A percentile compares a stretch with the other conserved stretches of the same genome.
Conservation (phyloP, 64 coral and sea anemone genomes). For the Stichodactyla mertensii region DNA sequence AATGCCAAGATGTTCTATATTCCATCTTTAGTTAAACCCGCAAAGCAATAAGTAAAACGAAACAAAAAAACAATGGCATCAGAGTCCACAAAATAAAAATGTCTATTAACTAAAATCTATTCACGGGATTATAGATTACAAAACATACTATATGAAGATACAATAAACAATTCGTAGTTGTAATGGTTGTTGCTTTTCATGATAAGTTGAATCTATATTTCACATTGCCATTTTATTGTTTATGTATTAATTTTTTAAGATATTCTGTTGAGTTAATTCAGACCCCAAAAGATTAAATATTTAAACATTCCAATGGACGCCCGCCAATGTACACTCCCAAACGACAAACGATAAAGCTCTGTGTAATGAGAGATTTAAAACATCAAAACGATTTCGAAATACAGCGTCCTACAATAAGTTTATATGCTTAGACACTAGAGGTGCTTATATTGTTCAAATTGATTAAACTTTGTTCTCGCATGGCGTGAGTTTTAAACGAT, state of each 20-base stretch:
- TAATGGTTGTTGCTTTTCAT: no score
- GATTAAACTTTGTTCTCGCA: no score
- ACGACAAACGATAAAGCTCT: background rate
- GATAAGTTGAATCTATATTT: background rate
- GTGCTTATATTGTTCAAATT: background rate
- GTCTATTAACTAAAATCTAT: no score
- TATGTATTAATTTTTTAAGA: background rate
- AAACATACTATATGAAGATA: no score
- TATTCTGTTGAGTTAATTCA: background rate
- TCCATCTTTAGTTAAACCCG: no score
- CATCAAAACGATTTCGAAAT: background rate
- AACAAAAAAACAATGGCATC: no score
- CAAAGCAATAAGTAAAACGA: no score
- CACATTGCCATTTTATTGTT: background rate
- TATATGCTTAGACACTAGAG: no score
- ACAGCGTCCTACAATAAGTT: background rate
- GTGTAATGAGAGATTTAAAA: background rate
- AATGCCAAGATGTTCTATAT: no score
- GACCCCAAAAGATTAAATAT: background rate
- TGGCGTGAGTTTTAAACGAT: background rate
- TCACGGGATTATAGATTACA: no score
- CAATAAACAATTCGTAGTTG: no score
- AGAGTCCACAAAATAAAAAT: no score
- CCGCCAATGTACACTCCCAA: background rate
- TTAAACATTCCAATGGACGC: background rate